Percentiles rank a stretch among this genome's conserved stretches.
These are phyloP conservation scores for Lasioglossum marginatum DNA, from an alignment of 2,888 invertebrate genomes.

Conservation along the genomic window DNA sequence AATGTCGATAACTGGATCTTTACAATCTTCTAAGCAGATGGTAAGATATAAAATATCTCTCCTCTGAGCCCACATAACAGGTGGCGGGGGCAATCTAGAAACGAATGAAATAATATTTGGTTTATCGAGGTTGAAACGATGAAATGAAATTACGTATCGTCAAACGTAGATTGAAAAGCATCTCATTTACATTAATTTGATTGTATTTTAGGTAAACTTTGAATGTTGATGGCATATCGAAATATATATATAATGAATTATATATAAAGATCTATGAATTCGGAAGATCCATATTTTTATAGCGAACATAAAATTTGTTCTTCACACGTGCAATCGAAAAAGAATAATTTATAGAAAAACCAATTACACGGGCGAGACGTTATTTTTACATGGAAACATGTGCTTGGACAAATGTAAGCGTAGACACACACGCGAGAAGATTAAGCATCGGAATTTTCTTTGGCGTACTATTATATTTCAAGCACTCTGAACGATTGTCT, in stretches of 20 bases:
- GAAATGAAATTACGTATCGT: background rate
- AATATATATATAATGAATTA: background rate
- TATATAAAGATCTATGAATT: background rate
- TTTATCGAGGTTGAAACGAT: slow-evolving; percentile 17
- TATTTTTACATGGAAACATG: background rate
- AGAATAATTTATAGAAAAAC: background rate
- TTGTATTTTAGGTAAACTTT: background rate
- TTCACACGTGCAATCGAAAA: background rate
- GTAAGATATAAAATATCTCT: slow-evolving; percentile 93
- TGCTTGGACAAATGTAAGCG: background rate
- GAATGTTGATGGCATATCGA: background rate
- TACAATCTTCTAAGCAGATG: slow-evolving; percentile 95
- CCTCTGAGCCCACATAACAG: slow-evolving; percentile 97
- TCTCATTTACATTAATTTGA: background rate
- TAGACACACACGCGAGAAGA: background rate
- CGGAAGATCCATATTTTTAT: background rate
- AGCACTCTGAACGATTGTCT: background rate
- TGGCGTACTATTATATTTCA: background rate
- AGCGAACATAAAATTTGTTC: background rate
- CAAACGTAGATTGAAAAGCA: background rate
- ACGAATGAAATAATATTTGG: slow-evolving; percentile 65
- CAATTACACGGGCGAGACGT: background rate
- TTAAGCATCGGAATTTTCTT: background rate
- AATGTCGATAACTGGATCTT: slow-evolving; percentile 92
- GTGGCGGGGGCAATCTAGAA: slow-evolving; percentile 89